phyloP scores from a whole-genome alignment of 2,113 vertebrate genomes.

The Muscicapa adusta region DNA sequence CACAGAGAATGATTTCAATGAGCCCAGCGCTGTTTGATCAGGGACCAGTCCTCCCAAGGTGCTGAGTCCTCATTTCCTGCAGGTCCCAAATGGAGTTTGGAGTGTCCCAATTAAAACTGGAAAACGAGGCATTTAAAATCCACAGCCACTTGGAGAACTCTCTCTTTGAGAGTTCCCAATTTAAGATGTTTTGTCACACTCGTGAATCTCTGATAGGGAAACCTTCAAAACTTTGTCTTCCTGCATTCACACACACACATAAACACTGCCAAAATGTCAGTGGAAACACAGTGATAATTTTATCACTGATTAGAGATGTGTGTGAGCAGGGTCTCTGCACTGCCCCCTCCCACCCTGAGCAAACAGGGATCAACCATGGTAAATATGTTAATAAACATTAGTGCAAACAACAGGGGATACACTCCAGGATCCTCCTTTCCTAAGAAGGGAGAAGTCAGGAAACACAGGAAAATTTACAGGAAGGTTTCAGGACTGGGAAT shows the following conservation, averaged over 20 bases:
- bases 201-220: accelerated
- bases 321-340: not conserved
- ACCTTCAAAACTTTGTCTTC: not conserved
- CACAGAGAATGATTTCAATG: conserved; percentile 44
- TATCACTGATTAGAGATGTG: not conserved
- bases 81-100: not conserved
- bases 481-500: not conserved
- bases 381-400: not conserved
- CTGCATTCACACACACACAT: not conserved
- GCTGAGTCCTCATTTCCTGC: conserved; percentile 35
- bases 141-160: not conserved
- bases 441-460: not conserved
- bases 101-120: not conserved
- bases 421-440: not conserved
- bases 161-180: not conserved
- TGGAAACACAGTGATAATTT: not conserved
- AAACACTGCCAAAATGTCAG: not conserved
- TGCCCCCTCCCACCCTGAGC: not conserved
- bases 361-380: not conserved
- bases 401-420: not conserved
- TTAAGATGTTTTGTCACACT: not conserved
- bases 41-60: conserved; percentile 32
- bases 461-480: not conserved
- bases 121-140: not conserved
- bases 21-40: not conserved